Conservation (phyloP, 2,888 invertebrate species). For the Pandemis heparana region DNA sequence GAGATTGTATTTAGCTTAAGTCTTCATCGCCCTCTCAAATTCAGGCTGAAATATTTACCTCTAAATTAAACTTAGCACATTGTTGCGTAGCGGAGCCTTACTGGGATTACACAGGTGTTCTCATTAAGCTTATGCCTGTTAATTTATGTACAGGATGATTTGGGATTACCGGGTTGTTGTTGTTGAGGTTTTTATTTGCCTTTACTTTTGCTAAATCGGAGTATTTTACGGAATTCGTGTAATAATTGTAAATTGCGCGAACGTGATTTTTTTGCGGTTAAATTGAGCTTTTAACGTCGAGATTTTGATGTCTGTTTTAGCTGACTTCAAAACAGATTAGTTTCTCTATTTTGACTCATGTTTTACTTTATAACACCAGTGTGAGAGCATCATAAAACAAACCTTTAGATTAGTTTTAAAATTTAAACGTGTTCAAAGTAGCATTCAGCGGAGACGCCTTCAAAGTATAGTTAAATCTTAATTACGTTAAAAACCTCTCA, state of each 20-base stretch:
- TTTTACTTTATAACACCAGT: no score
- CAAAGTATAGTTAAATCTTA: neutral
- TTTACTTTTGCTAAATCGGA: neutral
- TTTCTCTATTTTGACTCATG: no score
- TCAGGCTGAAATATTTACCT: neutral
- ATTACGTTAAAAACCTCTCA: slow-evolving; percentile 2
- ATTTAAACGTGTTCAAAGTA: neutral
- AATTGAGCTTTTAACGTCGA: neutral
- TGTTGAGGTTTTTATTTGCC: neutral
- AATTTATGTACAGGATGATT: slow-evolving; percentile 11
- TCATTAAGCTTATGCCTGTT: slow-evolving; percentile 9
- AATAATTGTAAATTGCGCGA: neutral
- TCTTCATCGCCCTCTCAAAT: neutral
- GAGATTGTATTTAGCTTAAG: neutral
- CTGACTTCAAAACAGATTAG: no score
- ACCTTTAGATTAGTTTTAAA: neutral
- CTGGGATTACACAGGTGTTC: slow-evolving; percentile 11
- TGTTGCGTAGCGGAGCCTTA: neutral
- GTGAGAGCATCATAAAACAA: no score
- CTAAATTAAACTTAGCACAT: slow-evolving; percentile 7
- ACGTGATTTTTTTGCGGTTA: neutral
- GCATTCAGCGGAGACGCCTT: neutral
- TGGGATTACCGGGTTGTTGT: neutral
- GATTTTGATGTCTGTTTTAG: neutral
- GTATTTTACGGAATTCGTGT: neutral